Evolutionary conservation across 2,797 vertebrate genomes (phyloP), one percentile per base, ranked within the genome.

Genomic region (Acrossocheilus fasciatus): DNA sequence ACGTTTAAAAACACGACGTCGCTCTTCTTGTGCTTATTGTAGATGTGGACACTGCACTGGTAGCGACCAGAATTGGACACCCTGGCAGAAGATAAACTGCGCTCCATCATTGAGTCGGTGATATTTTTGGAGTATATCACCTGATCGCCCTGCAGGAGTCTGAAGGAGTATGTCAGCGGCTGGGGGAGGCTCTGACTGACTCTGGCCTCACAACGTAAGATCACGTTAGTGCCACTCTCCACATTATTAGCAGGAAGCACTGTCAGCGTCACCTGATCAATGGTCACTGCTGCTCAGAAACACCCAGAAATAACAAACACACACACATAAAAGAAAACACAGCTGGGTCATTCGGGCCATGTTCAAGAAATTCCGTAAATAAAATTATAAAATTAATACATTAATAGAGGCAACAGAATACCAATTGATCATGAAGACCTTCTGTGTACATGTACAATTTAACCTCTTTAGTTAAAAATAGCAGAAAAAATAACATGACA

Each of bases 11-110:
- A 88, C 72, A 84, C 52, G 34, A 0, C 5, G 12, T 0, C 0
- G 84, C 93, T 95, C n/a, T 0, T 0, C 87, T 20, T 93, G n/a
- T 23, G 82, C 87, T 93, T 95, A 11, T 89, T 77, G 59, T 85
- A 80, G n/a, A 95, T 92, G 3, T 34, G 88, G 85, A 96, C 93
- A 12, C 18, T 64, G 82, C 96, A 96, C 23, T 90, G 87, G 20
- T 95, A 96, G 39, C 0, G 88, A 1, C 95, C 95, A 0, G 95
- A 93, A 91, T 95, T 91, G 0, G 90, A 92, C 0, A 92, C 94
- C 43, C 94, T 90, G 87, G 94, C 94, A 0, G 92, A 89, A 54
- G 23, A 2, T 6, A 96, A 91, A 2, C 14, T 66, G 66, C 90
- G 91, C 0, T 9, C 4, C 10, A 91, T 20, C 0, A 52, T 39